Base-by-base conservation (phyloP, 2,113 vertebrate genomes). In the Arvicanthis niloticus region DNA sequence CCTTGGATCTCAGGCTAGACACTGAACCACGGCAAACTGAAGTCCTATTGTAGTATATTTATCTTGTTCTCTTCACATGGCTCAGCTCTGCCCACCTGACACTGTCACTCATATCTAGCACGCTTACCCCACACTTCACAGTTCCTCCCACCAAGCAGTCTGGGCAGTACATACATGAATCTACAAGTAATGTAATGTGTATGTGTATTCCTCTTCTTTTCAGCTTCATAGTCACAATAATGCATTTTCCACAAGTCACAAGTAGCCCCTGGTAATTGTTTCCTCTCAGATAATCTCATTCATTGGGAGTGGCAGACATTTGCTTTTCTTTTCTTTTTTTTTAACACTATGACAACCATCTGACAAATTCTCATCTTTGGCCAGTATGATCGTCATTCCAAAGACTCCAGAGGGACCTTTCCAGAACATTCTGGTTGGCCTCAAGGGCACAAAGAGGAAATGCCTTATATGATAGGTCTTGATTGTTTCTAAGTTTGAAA, bases 371-470 rank as follows among this genome's bases (percentile, higher is more conserved):
- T 95, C 89, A 96, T 96, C 78, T 3, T 7, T 58, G 91, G 77
- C 88, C 92, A 91, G 72, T 42, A 75, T 93, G 91, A 96, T 56
- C 65, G 96, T 92, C 90, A 91, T 96, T 95, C 80, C 95, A 90
- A 76, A 73, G 88, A 11, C 91, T 95, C 92, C 92, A 89, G 89
- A 91, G 90, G 77, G 78, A 89, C 10, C 87, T 93, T 91, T 62
- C 53, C 82, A 95, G 77, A 96, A 94, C 78, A 72, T 82, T 94
- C 51, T 91, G 86, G 62, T 60, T 89, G 86, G 77, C 75, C 95
- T 89, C 77, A 42, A 85, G 75, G 34, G 85, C 58, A 88, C 58
- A 78, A 87, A 87, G 56, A 97, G 97, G 96, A 98, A 97, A 93
- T 85, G 84, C 76, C 62, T 87, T 62, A 40, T 31, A 42, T 9